Evolutionary conservation across 2,888 invertebrate species (phyloP).

Genomic region (Cotesia congregata): DNA sequence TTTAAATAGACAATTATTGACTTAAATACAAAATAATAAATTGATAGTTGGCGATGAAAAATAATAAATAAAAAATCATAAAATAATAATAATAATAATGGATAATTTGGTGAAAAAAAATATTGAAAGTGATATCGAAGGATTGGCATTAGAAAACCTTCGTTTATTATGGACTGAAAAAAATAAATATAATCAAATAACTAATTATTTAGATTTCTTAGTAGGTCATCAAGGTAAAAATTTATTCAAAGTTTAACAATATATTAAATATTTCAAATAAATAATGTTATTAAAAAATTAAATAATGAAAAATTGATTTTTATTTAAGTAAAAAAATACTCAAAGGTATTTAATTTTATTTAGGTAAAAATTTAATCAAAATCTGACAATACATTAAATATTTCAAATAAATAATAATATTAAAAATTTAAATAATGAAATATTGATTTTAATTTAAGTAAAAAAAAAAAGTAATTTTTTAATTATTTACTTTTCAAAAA

Average conservation of each 20-base stretch:
- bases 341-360: too few species aligned
- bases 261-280: too few species aligned
- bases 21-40: too few species aligned
- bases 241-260: too few species aligned
- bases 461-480: conserved; percentile 1
- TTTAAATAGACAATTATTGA: too few species aligned
- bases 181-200: conserved; percentile 62
- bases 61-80: neutral
- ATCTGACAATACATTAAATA: too few species aligned
- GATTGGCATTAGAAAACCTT: conserved; percentile 56
- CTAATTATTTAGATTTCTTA: conserved; percentile 71
- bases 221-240: conserved; percentile 72
- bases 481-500: neutral
- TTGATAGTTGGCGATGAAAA: too few species aligned
- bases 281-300: too few species aligned
- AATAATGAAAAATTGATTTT: neutral
- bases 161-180: conserved; percentile 64
- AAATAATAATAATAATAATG: conserved; percentile 36
- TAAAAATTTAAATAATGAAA: too few species aligned
- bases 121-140: conserved; percentile 18
- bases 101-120: conserved; percentile 29
- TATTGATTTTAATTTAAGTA: neutral
- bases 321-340: too few species aligned
- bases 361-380: too few species aligned
- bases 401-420: too few species aligned